phyloP scores from a whole-genome alignment of 1,140 invertebrate species.

The Homalodisca vitripennis region DNA sequence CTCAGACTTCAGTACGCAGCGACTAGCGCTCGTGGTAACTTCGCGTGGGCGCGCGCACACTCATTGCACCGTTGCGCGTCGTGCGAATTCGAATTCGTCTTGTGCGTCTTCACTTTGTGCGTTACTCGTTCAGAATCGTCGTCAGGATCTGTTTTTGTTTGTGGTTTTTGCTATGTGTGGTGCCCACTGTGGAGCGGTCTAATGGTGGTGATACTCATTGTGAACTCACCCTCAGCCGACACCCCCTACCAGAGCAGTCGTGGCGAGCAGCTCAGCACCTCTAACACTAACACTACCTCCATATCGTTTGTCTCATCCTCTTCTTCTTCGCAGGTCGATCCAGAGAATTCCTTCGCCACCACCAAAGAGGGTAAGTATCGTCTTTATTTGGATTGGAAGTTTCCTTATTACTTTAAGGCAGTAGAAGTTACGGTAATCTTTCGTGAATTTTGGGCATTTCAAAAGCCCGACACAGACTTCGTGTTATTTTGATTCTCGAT shows the following conservation, averaged over 20 bases:
- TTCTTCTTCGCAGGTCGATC: constrained; percentile 52
- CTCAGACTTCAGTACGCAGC: constrained; percentile 1
- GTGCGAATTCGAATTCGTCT: too few relatives aligned
- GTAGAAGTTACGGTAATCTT: too few relatives aligned
- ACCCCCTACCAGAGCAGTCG: constrained; percentile 5
- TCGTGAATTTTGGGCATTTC: too few relatives aligned
- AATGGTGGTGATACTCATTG: constrained; percentile 40
- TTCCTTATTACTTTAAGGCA: too few relatives aligned
- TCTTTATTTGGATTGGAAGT: too few relatives aligned
- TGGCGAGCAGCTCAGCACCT: constrained; percentile 1
- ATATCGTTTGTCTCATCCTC: constrained; percentile 40
- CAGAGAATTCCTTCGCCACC: constrained; percentile 50
- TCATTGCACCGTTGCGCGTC: too few relatives aligned
- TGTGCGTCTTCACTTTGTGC: too few relatives aligned
- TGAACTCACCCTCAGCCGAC: constrained; percentile 31
- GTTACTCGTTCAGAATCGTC: too few relatives aligned
- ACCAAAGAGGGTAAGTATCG: constrained; percentile 56
- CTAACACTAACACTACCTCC: constrained; percentile 36
- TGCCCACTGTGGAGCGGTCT: not conserved
- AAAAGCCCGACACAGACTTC: too few relatives aligned
- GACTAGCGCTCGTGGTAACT: not conserved
- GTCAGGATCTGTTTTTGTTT: too few relatives aligned
- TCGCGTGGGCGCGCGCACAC: constrained; percentile 7
- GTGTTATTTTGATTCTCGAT: too few relatives aligned
- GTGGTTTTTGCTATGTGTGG: not conserved